These are phyloP conservation scores for Lepidocyrtoides sp. DNA, from an alignment of 2,888 invertebrate species.

Conservation along the genomic window DNA sequence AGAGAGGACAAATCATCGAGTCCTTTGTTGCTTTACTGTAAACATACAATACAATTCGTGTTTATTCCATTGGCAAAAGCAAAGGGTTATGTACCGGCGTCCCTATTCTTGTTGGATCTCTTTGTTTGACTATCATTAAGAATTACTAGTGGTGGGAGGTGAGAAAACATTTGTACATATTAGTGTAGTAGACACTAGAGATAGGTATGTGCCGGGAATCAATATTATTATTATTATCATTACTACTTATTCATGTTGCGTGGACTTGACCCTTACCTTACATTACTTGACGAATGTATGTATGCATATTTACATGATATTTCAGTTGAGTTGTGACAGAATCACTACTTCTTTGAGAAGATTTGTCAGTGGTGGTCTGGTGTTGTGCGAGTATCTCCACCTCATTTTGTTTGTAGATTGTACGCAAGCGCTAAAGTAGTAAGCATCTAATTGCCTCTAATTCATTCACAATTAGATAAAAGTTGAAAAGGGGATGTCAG, in stretches of 20 bases:
- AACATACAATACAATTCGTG: no score
- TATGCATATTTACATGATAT: background rate
- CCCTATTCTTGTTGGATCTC: no score
- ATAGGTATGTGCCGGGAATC: background rate
- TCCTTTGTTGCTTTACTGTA: no score
- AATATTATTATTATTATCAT: no score
- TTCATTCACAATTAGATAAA: conserved; percentile 44
- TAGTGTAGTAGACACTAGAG: no score
- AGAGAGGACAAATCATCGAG: no score
- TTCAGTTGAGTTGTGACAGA: conserved; percentile 30
- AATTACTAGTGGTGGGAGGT: no score
- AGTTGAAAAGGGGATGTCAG: conserved; percentile 2
- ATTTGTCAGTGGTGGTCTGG: background rate
- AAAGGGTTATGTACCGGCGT: no score
- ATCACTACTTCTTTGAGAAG: conserved; percentile 2
- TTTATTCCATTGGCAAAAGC: no score
- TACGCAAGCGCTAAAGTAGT: background rate
- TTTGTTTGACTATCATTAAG: no score
- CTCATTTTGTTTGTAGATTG: background rate
- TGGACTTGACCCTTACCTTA: conserved; percentile 58
- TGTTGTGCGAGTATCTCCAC: background rate
- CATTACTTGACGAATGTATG: background rate
- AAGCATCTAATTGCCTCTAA: conserved; percentile 50
- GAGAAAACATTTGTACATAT: no score
- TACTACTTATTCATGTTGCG: background rate